phyloP scores from a whole-genome alignment of 1,140 invertebrate species.

The Scaptomyza montana region DNA sequence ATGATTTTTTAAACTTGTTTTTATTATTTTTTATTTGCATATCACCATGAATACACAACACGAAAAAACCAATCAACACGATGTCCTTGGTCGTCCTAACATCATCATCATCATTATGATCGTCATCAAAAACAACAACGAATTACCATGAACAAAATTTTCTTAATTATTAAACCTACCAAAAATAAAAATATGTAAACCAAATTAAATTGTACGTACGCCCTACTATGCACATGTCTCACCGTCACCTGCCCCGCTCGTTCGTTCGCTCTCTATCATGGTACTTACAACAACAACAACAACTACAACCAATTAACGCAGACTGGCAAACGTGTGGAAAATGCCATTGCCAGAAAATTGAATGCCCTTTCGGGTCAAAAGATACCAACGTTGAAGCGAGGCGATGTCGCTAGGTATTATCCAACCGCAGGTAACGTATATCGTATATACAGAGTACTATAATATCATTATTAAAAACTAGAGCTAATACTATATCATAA shows the following conservation, averaged over 20 bases:
- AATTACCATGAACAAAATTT: conserved; percentile 43
- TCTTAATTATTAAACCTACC: conserved; percentile 26
- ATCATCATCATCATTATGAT: conserved; percentile 23
- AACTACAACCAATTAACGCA: conserved; percentile 54
- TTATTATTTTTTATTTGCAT: conserved; percentile 37
- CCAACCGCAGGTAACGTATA: conserved; percentile 89
- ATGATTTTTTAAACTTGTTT: conserved; percentile 19
- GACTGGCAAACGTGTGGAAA: conserved; percentile 87
- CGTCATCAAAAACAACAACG: conserved; percentile 21
- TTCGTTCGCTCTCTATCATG: conserved; percentile 41
- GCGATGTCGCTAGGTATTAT: conserved; percentile 90
- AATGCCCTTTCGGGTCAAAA: conserved; percentile 88
- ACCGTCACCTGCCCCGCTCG: conserved; percentile 62
- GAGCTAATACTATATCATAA: conserved; percentile 28
- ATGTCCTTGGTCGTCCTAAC: conserved; percentile 40
- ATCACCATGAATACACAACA: conserved; percentile 36
- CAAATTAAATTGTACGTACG: conserved; percentile 57
- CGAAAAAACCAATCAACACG: conserved; percentile 43
- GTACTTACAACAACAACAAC: conserved; percentile 69
- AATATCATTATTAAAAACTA: conserved; percentile 13
- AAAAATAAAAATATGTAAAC: conserved; percentile 45
- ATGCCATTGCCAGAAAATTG: conserved; percentile 88
- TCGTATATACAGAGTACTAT: conserved; percentile 23
- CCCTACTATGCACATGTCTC: conserved; percentile 64
- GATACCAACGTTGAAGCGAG: conserved; percentile 90